Evolutionary conservation across 2,888 invertebrate genomes (phyloP).

Genomic region (Frankliniella fusca): DNA sequence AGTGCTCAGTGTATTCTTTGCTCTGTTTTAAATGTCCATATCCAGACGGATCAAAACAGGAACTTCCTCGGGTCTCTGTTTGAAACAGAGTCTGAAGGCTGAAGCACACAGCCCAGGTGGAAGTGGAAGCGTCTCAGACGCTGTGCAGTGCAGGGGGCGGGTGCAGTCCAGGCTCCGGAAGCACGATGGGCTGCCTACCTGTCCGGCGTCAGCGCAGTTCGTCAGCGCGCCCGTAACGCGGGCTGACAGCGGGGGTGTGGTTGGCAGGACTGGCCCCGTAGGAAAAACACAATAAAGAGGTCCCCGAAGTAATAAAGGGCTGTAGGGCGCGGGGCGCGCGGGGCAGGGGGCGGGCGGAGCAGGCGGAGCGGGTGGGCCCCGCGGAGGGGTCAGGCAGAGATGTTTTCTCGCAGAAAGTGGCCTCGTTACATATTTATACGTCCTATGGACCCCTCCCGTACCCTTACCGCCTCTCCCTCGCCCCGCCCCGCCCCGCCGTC

Average conservation of each 20-base stretch:
- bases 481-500: constrained; percentile 39
- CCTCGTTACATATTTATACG: constrained; percentile 28
- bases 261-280: neutral
- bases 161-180: too few relatives aligned
- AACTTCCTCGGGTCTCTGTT: too few relatives aligned
- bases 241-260: neutral
- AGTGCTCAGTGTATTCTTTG: too few relatives aligned
- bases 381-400: constrained; percentile 37
- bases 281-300: constrained; percentile 25
- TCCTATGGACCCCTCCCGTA: constrained; percentile 32
- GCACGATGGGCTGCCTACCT: constrained; percentile 10
- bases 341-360: neutral
- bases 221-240: neutral
- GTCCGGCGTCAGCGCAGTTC: neutral
- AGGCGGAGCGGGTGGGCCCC: constrained; percentile 34
- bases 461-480: constrained; percentile 38
- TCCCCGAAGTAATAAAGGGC: constrained; percentile 22
- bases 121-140: too few relatives aligned
- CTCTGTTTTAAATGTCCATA: too few relatives aligned
- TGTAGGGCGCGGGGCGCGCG: neutral
- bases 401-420: constrained; percentile 43
- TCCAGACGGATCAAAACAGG: too few relatives aligned
- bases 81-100: too few relatives aligned
- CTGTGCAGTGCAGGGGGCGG: too few relatives aligned
- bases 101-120: too few relatives aligned